Evolutionary conservation across 2,113 vertebrate species (phyloP).

Genomic region (Mixornis gularis): DNA sequence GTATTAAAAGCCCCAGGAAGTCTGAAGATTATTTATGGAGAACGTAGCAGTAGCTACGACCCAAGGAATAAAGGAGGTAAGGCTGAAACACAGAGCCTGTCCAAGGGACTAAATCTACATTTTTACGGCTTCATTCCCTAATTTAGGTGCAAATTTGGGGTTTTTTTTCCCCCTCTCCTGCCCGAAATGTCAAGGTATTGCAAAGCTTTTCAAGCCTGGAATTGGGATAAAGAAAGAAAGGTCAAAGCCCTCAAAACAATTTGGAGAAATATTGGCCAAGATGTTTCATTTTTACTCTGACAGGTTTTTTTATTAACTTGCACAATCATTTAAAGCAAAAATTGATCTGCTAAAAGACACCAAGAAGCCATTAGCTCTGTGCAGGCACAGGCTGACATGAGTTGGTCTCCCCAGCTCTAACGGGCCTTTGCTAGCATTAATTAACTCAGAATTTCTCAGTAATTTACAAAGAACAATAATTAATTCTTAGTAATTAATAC

Average conservation of each 20-base stretch:
- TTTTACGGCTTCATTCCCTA: background rate
- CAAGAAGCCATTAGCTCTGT: background rate
- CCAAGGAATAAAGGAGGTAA: background rate
- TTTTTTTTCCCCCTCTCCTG: background rate
- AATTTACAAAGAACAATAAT: background rate
- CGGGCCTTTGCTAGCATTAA: background rate
- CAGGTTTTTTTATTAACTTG: constrained; percentile 5
- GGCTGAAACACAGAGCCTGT: background rate
- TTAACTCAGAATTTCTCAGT: background rate
- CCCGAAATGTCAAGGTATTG: background rate
- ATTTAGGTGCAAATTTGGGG: background rate
- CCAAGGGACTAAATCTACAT: background rate
- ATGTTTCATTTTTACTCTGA: background rate
- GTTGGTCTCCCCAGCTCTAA: background rate
- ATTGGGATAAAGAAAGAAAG: background rate
- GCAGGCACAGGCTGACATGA: fast-evolving
- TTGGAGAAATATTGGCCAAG: background rate
- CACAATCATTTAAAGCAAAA: constrained; percentile 7
- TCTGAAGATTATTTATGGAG: constrained; percentile 18
- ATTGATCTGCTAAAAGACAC: background rate
- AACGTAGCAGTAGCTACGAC: background rate
- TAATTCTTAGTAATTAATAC: background rate
- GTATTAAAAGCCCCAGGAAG: constrained; percentile 27
- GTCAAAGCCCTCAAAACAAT: constrained; percentile 20
- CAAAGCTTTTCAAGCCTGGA: background rate